Evolutionary conservation across 2,888 invertebrate genomes (phyloP).

Genomic region (Cetonia aurata): DNA sequence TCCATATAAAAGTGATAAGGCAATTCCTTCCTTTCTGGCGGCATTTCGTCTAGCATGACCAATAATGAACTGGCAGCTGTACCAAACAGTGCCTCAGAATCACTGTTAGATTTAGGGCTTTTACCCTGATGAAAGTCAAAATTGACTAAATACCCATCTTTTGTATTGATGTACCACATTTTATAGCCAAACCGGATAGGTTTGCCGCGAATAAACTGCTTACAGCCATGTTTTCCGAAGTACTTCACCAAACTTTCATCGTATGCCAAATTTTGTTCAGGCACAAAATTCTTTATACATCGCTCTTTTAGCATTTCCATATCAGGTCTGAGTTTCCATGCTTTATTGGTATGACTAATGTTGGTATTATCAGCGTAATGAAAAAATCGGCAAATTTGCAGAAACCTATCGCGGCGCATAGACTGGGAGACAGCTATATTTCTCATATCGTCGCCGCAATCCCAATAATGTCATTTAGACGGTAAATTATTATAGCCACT

Average conservation of each 20-base stretch:
- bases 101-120: slow-evolving; percentile 41
- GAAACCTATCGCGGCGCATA: no score
- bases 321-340: no score
- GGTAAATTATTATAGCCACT: no score
- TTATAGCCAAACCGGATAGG: slow-evolving; percentile 50
- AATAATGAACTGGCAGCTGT: slow-evolving; percentile 47
- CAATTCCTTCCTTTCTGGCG: slow-evolving; percentile 37
- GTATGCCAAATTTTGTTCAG: slow-evolving; percentile 21
- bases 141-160: slow-evolving; percentile 56
- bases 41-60: slow-evolving; percentile 46
- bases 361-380: no score
- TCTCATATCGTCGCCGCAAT: no score
- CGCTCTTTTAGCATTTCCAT: not conserved
- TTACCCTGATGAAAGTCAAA: slow-evolving; percentile 58
- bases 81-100: slow-evolving; percentile 33
- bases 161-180: slow-evolving; percentile 56
- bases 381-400: no score
- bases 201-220: slow-evolving; percentile 57
- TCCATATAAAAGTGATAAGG: slow-evolving; percentile 47
- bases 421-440: no score
- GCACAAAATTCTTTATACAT: not conserved
- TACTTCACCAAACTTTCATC: slow-evolving; percentile 58
- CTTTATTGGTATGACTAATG: slow-evolving; percentile 4
- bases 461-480: no score
- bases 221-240: slow-evolving; percentile 55